These are phyloP conservation scores for Drosophila littoralis DNA, from an alignment of 1,140 invertebrate genomes.

Conservation along the genomic window DNA sequence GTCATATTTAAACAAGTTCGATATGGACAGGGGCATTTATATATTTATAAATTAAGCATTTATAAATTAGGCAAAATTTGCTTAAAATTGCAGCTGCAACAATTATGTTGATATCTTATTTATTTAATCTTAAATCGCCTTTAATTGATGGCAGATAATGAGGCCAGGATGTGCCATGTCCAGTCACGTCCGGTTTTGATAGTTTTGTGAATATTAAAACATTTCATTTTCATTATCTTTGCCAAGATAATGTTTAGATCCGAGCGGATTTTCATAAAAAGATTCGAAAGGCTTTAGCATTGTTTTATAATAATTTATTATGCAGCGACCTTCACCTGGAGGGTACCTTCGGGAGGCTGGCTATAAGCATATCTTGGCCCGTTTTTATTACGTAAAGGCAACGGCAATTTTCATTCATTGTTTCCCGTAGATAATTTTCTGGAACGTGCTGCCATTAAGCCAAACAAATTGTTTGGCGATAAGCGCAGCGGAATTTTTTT, in stretches of 20 bases:
- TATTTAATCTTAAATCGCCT: constrained; percentile 2
- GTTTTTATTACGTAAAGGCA: constrained; percentile 12
- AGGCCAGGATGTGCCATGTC: not conserved
- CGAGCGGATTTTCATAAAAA: not conserved
- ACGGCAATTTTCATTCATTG: constrained; percentile 43
- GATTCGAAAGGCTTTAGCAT: not conserved
- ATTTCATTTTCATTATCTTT: not conserved
- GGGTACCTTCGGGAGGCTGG: not conserved
- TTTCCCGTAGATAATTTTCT: constrained; percentile 42
- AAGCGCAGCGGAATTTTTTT: constrained; percentile 38
- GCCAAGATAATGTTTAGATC: not conserved
- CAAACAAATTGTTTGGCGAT: constrained; percentile 38
- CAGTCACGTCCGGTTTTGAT: not conserved
- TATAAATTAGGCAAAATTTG: no score
- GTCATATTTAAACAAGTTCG: constrained; percentile 49
- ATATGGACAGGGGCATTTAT: not conserved
- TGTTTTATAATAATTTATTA: constrained; percentile 41
- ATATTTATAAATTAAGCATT: no score
- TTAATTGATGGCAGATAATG: constrained; percentile 2
- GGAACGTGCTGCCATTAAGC: no score
- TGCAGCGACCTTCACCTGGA: not conserved
- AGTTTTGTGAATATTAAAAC: not conserved
- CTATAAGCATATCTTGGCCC: constrained; percentile 10
- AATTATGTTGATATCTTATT: not conserved
- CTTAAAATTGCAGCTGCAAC: not conserved